Conservation (phyloP, 2,888 invertebrate genomes). For the Corbicula japonica region DNA sequence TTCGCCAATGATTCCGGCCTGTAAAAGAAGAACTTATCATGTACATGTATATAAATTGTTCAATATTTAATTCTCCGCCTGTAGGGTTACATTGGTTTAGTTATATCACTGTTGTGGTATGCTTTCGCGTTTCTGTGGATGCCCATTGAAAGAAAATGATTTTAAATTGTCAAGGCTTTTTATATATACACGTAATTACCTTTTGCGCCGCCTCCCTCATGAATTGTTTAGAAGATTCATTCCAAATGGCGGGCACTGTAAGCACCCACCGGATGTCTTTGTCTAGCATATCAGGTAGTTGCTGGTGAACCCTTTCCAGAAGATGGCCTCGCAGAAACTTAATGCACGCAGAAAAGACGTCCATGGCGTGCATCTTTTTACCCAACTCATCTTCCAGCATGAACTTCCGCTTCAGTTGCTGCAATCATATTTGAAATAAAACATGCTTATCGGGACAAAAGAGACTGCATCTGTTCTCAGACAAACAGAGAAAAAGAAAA, state of each 20-base stretch:
- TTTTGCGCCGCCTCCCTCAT: slow-evolving; percentile 55
- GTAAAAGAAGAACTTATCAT: not conserved
- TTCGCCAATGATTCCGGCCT: slow-evolving; percentile 37
- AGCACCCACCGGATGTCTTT: slow-evolving; percentile 46
- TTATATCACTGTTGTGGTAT: too few relatives aligned
- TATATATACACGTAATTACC: too few relatives aligned
- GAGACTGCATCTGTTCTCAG: too few relatives aligned
- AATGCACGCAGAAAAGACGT: slow-evolving; percentile 53
- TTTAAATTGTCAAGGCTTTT: too few relatives aligned
- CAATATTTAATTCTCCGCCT: too few relatives aligned
- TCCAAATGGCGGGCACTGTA: slow-evolving; percentile 59
- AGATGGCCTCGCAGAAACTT: slow-evolving; percentile 33
- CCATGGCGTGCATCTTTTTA: slow-evolving; percentile 45
- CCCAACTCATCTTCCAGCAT: slow-evolving; percentile 52
- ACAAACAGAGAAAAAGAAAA: too few relatives aligned
- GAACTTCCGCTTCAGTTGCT: slow-evolving; percentile 44
- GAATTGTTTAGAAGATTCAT: slow-evolving; percentile 55
- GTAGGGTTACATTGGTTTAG: too few relatives aligned
- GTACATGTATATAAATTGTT: not conserved
- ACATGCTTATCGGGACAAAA: too few relatives aligned
- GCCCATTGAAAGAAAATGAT: too few relatives aligned
- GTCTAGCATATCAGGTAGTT: not conserved
- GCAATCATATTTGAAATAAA: not conserved
- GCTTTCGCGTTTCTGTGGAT: too few relatives aligned
- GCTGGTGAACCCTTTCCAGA: slow-evolving; percentile 12